Evolutionary conservation across 2,113 vertebrate genomes (phyloP).

Genomic region (Melanostigma gelatinosum): DNA sequence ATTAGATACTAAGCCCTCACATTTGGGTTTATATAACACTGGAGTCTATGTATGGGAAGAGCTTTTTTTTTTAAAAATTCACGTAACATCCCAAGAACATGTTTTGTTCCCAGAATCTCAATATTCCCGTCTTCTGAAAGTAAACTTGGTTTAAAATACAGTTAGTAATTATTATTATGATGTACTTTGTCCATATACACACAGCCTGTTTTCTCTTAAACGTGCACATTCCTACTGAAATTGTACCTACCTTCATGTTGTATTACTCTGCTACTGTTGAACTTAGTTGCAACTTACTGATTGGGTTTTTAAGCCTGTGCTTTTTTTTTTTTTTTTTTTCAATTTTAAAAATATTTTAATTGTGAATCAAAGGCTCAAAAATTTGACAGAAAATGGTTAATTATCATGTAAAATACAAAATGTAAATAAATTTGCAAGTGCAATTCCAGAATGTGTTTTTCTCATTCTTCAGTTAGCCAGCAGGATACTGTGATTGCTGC

Average conservation of each 20-base stretch:
- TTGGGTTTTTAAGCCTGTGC: neutral
- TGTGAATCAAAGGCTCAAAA: neutral
- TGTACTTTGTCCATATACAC: neutral
- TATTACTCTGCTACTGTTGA: constrained; percentile 2
- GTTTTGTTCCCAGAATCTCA: neutral
- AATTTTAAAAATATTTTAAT: neutral
- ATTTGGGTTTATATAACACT: too few species aligned
- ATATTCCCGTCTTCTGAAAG: too few species aligned
- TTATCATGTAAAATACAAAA: neutral
- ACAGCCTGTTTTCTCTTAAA: constrained; percentile 4
- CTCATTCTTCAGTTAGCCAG: neutral
- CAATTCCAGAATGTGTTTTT: neutral
- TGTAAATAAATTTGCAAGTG: neutral
- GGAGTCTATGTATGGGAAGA: too few species aligned
- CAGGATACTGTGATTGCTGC: neutral
- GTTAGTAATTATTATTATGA: neutral
- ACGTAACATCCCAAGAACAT: too few species aligned
- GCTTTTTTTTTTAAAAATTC: too few species aligned
- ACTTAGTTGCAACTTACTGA: neutral
- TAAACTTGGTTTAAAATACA: too few species aligned
- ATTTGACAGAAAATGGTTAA: neutral
- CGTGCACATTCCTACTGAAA: constrained; percentile 17
- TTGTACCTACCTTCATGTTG: neutral
- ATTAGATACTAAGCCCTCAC: too few species aligned
- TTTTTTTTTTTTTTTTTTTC: neutral